phyloP scores from a whole-genome alignment of 2,797 vertebrate species.

The Malurus splendens region DNA sequence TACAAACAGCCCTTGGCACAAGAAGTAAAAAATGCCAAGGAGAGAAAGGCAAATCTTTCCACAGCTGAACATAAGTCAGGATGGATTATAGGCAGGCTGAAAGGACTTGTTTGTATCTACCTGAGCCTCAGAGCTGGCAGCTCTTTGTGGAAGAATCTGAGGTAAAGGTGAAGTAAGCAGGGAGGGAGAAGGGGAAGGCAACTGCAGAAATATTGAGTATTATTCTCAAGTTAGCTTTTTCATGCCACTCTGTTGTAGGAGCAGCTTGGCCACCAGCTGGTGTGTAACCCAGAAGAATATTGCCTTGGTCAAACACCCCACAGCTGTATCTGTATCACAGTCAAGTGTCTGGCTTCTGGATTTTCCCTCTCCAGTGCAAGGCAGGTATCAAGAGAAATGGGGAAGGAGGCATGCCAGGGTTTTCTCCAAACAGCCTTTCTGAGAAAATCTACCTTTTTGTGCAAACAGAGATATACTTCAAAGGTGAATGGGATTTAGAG shows the following conservation, averaged over 20 bases:
- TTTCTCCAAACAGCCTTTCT: neutral
- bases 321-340: neutral
- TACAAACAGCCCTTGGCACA: neutral
- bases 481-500: neutral
- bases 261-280: neutral
- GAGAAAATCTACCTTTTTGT: neutral
- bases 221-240: neutral
- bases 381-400: neutral
- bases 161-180: neutral
- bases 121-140: neutral
- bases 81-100: neutral
- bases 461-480: neutral
- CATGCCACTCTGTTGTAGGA: neutral
- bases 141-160: neutral
- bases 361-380: neutral
- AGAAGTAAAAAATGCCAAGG: neutral
- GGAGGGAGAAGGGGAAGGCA: neutral
- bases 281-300: neutral
- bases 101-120: neutral
- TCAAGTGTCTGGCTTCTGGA: neutral
- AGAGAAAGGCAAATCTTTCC: neutral
- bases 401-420: neutral
- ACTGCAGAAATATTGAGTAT: neutral
- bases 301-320: accelerated
- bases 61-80: neutral